These are phyloP conservation scores for Mobula hypostoma DNA, from an alignment of 2,113 vertebrate species.

Conservation along the genomic window DNA sequence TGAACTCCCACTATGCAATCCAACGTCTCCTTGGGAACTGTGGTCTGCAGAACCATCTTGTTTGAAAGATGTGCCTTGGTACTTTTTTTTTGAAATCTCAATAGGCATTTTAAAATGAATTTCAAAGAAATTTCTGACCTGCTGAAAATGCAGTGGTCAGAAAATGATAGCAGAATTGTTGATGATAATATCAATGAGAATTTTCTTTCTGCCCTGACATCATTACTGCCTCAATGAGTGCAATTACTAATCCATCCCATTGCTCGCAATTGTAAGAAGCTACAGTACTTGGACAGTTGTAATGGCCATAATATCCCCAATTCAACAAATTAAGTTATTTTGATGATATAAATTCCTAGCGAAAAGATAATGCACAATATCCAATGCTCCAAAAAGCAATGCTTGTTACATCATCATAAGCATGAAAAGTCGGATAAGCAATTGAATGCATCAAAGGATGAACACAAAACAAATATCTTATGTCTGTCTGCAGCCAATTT, in stretches of 20 bases:
- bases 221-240: slow-evolving; percentile 12
- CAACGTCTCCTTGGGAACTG: no score
- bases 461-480: background rate
- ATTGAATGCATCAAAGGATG: background rate
- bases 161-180: background rate
- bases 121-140: background rate
- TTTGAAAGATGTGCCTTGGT: background rate
- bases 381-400: slow-evolving; percentile 22
- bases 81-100: background rate
- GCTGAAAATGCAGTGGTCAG: background rate
- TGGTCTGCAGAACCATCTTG: no score
- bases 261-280: background rate
- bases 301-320: background rate
- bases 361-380: background rate
- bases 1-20: no score
- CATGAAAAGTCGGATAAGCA: background rate
- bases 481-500: background rate
- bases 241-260: background rate
- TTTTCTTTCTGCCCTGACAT: background rate
- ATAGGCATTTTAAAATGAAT: background rate
- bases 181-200: background rate
- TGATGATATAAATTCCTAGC: background rate
- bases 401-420: background rate
- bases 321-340: background rate
- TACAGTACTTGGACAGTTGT: background rate